A percentile compares a stretch with the other conserved stretches of the same genome.
phyloP scores from a whole-genome alignment of 2,797 vertebrate species.

The Enteromius treurensis region DNA sequence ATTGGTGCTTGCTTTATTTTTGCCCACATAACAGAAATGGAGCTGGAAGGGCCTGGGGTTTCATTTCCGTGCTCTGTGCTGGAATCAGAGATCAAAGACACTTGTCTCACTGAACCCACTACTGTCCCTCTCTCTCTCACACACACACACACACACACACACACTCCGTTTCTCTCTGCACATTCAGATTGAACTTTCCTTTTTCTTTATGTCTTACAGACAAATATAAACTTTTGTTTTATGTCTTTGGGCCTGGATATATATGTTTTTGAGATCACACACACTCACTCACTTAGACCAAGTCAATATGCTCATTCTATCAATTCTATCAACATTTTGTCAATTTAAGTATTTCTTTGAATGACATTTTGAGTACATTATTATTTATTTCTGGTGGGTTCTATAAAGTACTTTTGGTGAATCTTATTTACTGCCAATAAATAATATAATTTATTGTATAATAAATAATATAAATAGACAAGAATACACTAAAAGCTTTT shows the following conservation, averaged over 20 bases:
- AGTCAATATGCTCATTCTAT: not conserved
- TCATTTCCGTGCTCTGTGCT: slow-evolving; percentile 36
- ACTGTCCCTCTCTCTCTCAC: not conserved
- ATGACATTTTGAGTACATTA: not conserved
- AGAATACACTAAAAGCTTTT: not conserved
- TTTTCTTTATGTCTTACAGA: not conserved
- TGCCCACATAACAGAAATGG: slow-evolving; percentile 46
- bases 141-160: not conserved
- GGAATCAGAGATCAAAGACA: slow-evolving; percentile 58
- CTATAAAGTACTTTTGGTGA: not conserved
- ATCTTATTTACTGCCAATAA: not conserved
- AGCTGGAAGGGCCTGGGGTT: slow-evolving; percentile 40
- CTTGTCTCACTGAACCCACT: slow-evolving; percentile 22
- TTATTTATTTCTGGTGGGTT: not conserved
- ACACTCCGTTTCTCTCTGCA: not conserved
- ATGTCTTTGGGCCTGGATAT: not conserved
- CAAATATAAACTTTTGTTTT: not conserved
- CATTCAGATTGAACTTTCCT: not conserved
- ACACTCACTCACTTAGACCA: not conserved
- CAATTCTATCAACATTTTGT: not conserved
- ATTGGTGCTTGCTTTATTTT: slow-evolving; percentile 52
- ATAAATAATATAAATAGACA: not conserved
- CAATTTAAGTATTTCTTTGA: not conserved
- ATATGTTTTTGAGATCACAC: not conserved
- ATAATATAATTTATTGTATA: not conserved